Evolutionary conservation across 2,797 vertebrate genomes (phyloP), one percentile per base, ranked within the genome.

Genomic region (Clarias pachynema): DNA sequence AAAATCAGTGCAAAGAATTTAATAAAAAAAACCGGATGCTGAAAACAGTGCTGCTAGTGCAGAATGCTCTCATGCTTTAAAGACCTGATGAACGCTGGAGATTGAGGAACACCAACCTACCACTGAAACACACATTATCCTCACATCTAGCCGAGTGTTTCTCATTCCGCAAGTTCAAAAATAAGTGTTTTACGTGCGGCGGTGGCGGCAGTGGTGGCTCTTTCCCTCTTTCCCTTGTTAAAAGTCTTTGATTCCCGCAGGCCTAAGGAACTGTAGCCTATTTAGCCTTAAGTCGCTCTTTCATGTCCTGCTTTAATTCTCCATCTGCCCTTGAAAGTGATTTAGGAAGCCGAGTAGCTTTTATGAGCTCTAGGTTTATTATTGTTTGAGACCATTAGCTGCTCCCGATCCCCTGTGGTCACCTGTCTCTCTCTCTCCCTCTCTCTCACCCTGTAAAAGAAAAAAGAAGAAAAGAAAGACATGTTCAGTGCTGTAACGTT

Each of bases 241-340:
- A 89, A 90, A 75, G 37, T 31, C 81, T 87, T 88, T 86, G 66
- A 86, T 88, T 88, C 73, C 37, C 75, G 75, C 77, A 82, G 40
- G 79, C 87, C 63, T 70, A 53, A 84, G 81, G 85, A 88, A 83
- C 90, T 88, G 62, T 74, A 84, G 88, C 86, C 85, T 74, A 59
- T 87, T 83, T 72, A 82, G 84, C 82, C 70, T n/a, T 83, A 66
- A 87, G 75, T 84, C 49, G 80, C 44, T 89, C 85, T 94, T 94
- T 95, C 90, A 95, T 93, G 93, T 94, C 93, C 93, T 92, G 91
- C 92, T 93, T 93, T 92, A 92, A 92, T 93, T 85, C 82, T 87
- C 89, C 89, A 90, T 92, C 86, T 88, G 86, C 84, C 81, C 82
- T 87, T 90, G 87, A 88, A 87, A 89, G 87, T 86, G 88, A 90